A percentile compares a stretch with the other conserved stretches of the same genome.
These are phyloP conservation scores for Saccopteryx bilineata DNA, from an alignment of 2,113 vertebrate genomes.

Conservation along the genomic window DNA sequence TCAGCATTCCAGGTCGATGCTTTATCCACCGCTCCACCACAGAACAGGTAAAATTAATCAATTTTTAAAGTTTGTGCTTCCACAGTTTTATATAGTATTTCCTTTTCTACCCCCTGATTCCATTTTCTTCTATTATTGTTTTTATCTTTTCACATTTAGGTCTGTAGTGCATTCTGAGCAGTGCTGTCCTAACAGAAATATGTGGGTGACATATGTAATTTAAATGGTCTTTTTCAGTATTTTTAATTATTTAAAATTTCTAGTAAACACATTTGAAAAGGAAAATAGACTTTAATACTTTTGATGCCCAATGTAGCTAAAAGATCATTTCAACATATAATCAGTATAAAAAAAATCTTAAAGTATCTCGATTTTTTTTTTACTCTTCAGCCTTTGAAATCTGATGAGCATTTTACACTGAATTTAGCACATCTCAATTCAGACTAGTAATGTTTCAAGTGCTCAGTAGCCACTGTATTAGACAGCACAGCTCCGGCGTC, in stretches of 20 bases:
- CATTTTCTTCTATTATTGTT: neutral
- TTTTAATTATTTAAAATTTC: neutral
- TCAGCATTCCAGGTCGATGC: too few relatives aligned
- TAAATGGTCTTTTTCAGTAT: neutral
- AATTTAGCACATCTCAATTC: neutral
- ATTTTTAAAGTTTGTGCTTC: conserved; percentile 51
- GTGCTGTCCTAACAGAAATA: neutral
- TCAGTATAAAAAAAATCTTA: conserved; percentile 37
- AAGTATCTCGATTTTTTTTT: neutral
- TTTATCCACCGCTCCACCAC: too few relatives aligned
- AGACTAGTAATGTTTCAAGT: neutral
- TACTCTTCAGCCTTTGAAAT: neutral
- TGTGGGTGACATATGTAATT: neutral
- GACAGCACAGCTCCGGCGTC: neutral
- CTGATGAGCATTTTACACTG: neutral
- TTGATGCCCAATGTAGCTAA: conserved; percentile 43
- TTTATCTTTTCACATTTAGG: conserved; percentile 7
- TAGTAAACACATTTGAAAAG: conserved; percentile 15
- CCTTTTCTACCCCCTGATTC: neutral
- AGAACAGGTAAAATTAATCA: neutral
- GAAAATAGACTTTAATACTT: conserved; percentile 60
- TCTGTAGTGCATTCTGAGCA: neutral
- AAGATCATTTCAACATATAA: conserved; percentile 22
- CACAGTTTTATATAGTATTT: neutral
- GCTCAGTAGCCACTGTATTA: neutral